phyloP scores from a whole-genome alignment of 2,113 vertebrate species.

The Amphiprion percula region DNA sequence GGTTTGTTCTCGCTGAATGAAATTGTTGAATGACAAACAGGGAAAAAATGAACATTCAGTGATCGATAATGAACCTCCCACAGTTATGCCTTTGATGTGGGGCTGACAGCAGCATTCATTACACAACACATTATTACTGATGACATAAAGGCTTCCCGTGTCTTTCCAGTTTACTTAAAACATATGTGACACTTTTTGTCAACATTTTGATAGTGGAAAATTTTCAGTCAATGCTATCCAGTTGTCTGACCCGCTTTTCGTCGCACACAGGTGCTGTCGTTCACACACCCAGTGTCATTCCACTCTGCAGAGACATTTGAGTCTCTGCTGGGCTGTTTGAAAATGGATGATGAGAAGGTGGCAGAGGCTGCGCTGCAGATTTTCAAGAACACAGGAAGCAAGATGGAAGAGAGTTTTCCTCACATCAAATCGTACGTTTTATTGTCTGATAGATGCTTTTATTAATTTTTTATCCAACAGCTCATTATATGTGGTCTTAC shows the following conservation, averaged over 20 bases:
- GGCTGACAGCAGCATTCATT: conserved; percentile 1
- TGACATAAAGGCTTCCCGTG: background rate
- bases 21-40: background rate
- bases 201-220: background rate
- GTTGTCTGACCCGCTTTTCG: background rate
- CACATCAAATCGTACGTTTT: conserved; percentile 95
- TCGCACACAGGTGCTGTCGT: conserved; percentile 92
- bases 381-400: conserved; percentile 97
- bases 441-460: background rate
- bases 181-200: background rate
- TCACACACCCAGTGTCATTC: conserved; percentile 98
- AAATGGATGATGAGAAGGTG: conserved; percentile 99
- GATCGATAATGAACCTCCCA: conserved; percentile 8
- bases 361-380: conserved; percentile 97
- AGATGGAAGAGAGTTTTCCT: conserved; percentile 97
- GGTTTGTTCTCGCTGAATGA: background rate
- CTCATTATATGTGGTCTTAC: no score
- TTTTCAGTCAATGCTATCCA: background rate
- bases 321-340: conserved; percentile 95
- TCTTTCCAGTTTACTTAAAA: background rate
- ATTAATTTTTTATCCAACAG: background rate
- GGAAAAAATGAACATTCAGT: background rate
- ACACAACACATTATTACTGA: conserved; percentile 12
- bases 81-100: background rate
- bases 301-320: conserved; percentile 99